A percentile compares a stretch with the other conserved stretches of the same genome.
Evolutionary conservation across 2,888 invertebrate species (phyloP).

Genomic region (Tuberolachnus salignus): DNA sequence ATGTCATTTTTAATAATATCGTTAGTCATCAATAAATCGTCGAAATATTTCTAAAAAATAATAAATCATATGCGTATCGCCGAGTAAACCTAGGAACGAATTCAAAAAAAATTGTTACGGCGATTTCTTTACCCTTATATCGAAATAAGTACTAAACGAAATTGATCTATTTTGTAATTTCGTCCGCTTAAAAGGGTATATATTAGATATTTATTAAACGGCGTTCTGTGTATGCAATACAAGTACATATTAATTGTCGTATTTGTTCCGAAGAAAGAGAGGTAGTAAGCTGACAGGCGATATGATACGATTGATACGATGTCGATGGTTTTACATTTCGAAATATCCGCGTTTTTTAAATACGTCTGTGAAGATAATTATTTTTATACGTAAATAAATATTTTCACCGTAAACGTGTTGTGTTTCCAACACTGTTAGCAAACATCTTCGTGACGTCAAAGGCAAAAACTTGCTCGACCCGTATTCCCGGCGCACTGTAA

Average conservation of each 20-base stretch:
- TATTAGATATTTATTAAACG: constrained; percentile 43
- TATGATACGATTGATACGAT: no score
- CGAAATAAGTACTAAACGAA: no score
- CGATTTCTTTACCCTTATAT: no score
- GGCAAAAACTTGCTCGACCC: constrained; percentile 53
- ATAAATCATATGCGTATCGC: no score
- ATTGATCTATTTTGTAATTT: no score
- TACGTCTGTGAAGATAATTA: neutral
- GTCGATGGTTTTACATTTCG: neutral
- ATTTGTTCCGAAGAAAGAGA: neutral
- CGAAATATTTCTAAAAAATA: no score
- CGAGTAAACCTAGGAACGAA: no score
- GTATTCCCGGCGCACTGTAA: constrained; percentile 47
- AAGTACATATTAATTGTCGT: constrained; percentile 20
- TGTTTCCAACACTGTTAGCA: constrained; percentile 56
- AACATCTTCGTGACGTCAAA: constrained; percentile 55
- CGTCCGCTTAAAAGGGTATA: no score
- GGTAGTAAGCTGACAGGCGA: no score
- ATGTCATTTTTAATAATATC: no score
- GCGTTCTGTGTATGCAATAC: constrained; percentile 53
- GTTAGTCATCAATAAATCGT: no score
- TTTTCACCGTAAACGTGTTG: constrained; percentile 47
- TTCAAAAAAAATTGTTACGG: no score
- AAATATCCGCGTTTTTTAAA: constrained; percentile 22
- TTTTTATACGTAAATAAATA: constrained; percentile 16